These are phyloP conservation scores for Perccottus glenii DNA, from an alignment of 2,113 vertebrate genomes.

Conservation along the genomic window DNA sequence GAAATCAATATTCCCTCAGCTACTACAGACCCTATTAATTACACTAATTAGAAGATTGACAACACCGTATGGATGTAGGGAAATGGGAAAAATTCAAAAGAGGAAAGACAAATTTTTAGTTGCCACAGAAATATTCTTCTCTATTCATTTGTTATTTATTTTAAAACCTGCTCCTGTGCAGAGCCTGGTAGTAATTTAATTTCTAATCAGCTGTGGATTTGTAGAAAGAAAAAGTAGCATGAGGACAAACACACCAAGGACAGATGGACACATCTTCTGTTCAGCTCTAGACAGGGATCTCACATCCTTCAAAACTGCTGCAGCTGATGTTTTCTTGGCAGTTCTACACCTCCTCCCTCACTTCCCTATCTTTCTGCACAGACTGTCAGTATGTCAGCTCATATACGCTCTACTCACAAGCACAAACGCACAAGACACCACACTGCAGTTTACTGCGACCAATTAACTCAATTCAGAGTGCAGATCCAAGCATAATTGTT, in stretches of 20 bases:
- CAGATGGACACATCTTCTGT: slow-evolving; percentile 2
- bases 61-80: slow-evolving; percentile 4
- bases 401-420: slow-evolving; percentile 10
- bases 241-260: too few species aligned
- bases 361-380: slow-evolving; percentile 30
- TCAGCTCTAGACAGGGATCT: slow-evolving; percentile 15
- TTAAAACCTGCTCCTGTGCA: too few species aligned
- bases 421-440: slow-evolving; percentile 33
- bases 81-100: background rate
- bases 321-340: slow-evolving; percentile 45
- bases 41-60: slow-evolving; percentile 35
- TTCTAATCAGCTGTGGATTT: too few species aligned
- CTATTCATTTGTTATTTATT: too few species aligned
- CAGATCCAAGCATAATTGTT: too few species aligned
- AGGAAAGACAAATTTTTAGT: background rate
- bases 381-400: slow-evolving; percentile 27
- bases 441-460: slow-evolving; percentile 1
- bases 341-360: slow-evolving; percentile 28
- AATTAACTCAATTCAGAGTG: too few species aligned
- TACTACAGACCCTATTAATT: slow-evolving; percentile 35
- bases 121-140: too few species aligned
- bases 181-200: too few species aligned
- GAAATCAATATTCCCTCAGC: slow-evolving; percentile 29
- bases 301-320: slow-evolving; percentile 14
- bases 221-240: too few species aligned